These are phyloP conservation scores for Drosophila kanekoi DNA, from an alignment of 2,888 invertebrate genomes.

Conservation along the genomic window DNA sequence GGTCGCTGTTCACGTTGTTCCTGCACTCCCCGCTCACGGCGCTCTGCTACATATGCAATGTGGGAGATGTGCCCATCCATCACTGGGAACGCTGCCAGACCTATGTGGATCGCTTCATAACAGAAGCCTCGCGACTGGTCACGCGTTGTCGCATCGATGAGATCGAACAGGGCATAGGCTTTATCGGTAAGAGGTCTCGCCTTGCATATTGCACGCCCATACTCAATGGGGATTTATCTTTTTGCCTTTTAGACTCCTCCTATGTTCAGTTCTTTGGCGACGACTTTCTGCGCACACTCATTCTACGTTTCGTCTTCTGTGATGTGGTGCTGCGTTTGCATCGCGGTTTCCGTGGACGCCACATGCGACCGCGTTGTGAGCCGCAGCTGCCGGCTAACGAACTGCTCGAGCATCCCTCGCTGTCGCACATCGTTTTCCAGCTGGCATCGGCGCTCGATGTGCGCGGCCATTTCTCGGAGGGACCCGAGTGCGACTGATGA, in stretches of 20 bases:
- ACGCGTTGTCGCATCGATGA: conserved; percentile 93
- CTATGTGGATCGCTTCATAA: conserved; percentile 94
- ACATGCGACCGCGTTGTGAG: conserved; percentile 93
- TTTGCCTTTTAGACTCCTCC: conserved; percentile 86
- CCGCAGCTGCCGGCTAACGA: conserved; percentile 95
- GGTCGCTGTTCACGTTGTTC: conserved; percentile 97
- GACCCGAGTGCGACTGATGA: conserved; percentile 86
- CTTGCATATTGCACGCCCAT: no score
- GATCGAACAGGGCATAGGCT: conserved; percentile 85
- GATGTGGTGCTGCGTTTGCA: conserved; percentile 95
- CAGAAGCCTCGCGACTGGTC: conserved; percentile 94
- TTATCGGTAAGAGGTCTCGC: conserved; percentile 80
- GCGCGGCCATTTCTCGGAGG: conserved; percentile 86
- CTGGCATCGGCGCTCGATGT: conserved; percentile 94
- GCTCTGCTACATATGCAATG: conserved; percentile 95
- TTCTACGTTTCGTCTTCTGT: conserved; percentile 97
- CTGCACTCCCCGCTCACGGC: conserved; percentile 97
- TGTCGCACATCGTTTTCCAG: conserved; percentile 93
- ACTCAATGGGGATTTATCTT: neutral
- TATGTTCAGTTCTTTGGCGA: conserved; percentile 96
- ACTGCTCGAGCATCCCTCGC: conserved; percentile 92
- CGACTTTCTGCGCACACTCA: conserved; percentile 95
- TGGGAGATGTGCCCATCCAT: conserved; percentile 92
- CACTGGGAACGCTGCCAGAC: conserved; percentile 96
- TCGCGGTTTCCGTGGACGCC: conserved; percentile 93